Conservation (phyloP, 2,888 invertebrate genomes). For the Parnassius mnemosyne region DNA sequence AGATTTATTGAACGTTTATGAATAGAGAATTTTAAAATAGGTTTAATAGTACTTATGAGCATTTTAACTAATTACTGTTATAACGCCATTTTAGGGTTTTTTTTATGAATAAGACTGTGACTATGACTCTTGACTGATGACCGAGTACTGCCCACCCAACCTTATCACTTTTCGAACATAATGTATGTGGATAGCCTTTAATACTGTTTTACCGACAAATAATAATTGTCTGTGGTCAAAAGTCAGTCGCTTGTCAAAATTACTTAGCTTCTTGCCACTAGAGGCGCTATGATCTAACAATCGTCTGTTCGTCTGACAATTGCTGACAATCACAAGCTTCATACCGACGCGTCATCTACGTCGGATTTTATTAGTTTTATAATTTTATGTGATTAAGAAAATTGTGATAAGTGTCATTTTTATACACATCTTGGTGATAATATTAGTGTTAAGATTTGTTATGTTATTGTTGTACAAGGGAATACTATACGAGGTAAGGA, state of each 20-base stretch:
- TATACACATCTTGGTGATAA: slow-evolving; percentile 77
- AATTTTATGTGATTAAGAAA: slow-evolving; percentile 73
- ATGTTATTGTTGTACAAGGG: slow-evolving; percentile 71
- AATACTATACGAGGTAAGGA: slow-evolving; percentile 72
- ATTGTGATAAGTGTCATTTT: slow-evolving; percentile 79
- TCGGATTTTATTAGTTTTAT: slow-evolving; percentile 74
- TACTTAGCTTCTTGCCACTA: slow-evolving; percentile 31
- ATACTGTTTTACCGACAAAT: slow-evolving; percentile 1
- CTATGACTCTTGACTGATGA: no score
- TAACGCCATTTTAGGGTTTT: no score
- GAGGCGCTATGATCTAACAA: slow-evolving; percentile 38
- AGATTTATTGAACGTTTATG: no score
- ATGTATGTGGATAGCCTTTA: neutral
- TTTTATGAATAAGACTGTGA: no score
- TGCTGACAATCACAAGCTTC: slow-evolving; percentile 59
- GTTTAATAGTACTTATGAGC: no score
- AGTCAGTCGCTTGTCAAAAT: slow-evolving; percentile 24
- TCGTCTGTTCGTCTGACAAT: slow-evolving; percentile 37
- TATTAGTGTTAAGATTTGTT: slow-evolving; percentile 77
- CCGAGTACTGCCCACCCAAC: no score
- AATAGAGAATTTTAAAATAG: no score
- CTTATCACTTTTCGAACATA: no score
- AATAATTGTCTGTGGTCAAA: slow-evolving; percentile 8
- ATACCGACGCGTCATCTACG: slow-evolving; percentile 72
- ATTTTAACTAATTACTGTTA: no score